These are phyloP conservation scores for Brachionus koreanus DNA, from an alignment of 1,140 invertebrate species.

Conservation along the genomic window DNA sequence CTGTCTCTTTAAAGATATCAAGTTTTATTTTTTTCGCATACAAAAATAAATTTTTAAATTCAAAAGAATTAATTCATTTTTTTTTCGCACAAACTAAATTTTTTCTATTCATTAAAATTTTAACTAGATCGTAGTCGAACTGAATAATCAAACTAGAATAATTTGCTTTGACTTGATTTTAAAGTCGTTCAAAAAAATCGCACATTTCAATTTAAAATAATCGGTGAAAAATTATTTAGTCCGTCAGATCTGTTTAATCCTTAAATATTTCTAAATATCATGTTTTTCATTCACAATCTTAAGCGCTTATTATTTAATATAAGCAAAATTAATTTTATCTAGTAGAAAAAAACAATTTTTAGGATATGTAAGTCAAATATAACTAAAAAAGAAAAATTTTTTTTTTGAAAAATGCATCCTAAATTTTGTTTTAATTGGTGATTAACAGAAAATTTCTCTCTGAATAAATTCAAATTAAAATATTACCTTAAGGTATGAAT, in stretches of 20 bases:
- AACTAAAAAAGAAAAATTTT: no score
- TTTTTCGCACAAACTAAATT: not conserved
- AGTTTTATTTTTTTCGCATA: not conserved
- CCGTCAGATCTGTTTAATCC: not conserved
- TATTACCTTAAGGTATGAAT: not conserved
- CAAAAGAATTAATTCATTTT: not conserved
- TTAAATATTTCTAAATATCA: not conserved
- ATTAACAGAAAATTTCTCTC: not conserved
- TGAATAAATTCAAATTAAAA: not conserved
- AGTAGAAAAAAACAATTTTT: no score
- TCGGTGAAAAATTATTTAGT: not conserved
- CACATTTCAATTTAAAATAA: not conserved
- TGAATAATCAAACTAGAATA: not conserved
- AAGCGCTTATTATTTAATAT: no score
- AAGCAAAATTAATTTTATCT: no score
- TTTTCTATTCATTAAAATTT: not conserved
- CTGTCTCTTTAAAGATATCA: not conserved
- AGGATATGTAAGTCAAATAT: no score
- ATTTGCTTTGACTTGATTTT: not conserved
- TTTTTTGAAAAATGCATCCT: no score
- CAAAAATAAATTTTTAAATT: not conserved
- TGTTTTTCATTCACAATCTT: not conserved
- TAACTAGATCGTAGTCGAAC: not conserved
- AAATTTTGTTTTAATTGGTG: no score
- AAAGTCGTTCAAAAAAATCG: not conserved